Evolutionary conservation across 2,797 vertebrate species (phyloP).

Genomic region (Podarcis siculus): DNA sequence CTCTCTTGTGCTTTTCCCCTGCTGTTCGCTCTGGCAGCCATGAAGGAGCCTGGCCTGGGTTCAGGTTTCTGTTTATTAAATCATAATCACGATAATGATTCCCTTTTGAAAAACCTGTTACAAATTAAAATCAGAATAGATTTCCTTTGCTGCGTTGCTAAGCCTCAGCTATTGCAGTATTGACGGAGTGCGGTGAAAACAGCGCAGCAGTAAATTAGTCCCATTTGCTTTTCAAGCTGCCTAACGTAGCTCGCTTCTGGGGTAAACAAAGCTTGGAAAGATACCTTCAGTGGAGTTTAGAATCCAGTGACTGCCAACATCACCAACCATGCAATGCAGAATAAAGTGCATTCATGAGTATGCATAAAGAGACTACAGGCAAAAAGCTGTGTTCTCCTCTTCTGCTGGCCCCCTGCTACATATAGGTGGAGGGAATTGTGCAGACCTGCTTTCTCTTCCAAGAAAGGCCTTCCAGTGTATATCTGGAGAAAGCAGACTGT

Average conservation of each 20-base stretch:
- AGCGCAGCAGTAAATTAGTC: conserved; percentile 49
- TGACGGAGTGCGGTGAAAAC: conserved; percentile 13
- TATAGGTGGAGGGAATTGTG: background rate
- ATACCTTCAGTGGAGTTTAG: background rate
- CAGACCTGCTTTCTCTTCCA: no score
- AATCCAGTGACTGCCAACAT: conserved; percentile 26
- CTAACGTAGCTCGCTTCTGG: conserved; percentile 35
- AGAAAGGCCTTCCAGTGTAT: no score
- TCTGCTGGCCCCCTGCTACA: background rate
- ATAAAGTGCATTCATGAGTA: conserved; percentile 8
- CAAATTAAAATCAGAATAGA: conserved; percentile 54
- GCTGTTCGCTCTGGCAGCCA: conserved; percentile 15
- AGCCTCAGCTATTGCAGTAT: conserved; percentile 20
- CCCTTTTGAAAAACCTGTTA: conserved; percentile 23
- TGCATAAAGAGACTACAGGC: background rate
- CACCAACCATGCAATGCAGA: conserved; percentile 28
- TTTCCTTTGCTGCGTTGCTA: conserved; percentile 33
- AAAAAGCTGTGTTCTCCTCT: background rate
- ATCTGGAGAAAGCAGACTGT: no score
- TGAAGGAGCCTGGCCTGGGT: conserved; percentile 27
- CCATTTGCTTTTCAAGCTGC: conserved; percentile 32
- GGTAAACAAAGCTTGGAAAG: conserved; percentile 50
- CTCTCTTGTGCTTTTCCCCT: conserved; percentile 12
- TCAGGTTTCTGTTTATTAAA: conserved; percentile 54
- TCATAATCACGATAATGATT: conserved; percentile 37